These are phyloP conservation scores for Paracentrotus lividus DNA, from an alignment of 53 echinoderm and acorn worm species.

Conservation along the genomic window DNA sequence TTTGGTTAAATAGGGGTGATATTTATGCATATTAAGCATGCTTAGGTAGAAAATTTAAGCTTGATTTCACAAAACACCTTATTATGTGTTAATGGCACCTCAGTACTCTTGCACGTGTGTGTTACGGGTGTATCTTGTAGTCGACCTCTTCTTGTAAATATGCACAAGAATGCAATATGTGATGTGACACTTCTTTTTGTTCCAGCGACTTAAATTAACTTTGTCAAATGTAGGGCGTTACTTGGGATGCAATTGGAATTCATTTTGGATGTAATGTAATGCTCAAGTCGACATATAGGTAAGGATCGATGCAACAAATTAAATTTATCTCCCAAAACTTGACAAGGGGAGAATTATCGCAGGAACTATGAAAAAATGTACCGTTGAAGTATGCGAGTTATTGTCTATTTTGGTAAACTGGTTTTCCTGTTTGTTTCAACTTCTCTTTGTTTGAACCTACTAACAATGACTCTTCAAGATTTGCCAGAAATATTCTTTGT, in stretches of 20 bases:
- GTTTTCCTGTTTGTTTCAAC: background rate
- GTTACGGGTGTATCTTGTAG: background rate
- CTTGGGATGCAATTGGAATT: too few species aligned
- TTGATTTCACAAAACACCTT: background rate
- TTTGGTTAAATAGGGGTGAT: background rate
- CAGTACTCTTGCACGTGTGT: background rate
- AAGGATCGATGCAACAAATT: too few species aligned
- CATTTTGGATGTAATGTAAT: too few species aligned
- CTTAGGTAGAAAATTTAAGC: background rate
- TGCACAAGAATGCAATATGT: background rate
- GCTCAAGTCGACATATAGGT: too few species aligned
- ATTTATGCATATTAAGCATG: background rate
- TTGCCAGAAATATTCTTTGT: background rate
- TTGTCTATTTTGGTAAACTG: background rate
- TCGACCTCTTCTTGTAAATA: background rate
- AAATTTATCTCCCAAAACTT: too few species aligned
- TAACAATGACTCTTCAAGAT: constrained; percentile 45
- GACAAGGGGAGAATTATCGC: too few species aligned
- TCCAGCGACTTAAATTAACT: too few species aligned
- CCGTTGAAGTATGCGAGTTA: too few species aligned
- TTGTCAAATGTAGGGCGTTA: too few species aligned
- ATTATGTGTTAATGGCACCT: background rate
- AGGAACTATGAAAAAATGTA: too few species aligned
- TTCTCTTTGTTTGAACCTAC: background rate
- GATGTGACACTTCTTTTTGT: background rate